phyloP scores from a whole-genome alignment of 2,888 invertebrate genomes.

The Dryocosmus kuriphilus region DNA sequence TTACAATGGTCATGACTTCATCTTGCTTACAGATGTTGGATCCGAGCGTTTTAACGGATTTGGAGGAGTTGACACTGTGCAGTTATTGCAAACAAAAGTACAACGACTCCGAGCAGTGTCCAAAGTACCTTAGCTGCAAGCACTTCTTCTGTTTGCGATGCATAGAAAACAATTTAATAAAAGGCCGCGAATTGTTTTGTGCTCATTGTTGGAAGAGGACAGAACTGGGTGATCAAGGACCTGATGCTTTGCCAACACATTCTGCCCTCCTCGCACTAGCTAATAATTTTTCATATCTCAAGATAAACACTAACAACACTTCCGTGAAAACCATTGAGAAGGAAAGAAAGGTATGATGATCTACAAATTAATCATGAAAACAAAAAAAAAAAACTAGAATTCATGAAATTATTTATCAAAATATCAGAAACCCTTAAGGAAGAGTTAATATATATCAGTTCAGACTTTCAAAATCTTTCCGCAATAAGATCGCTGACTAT shows the following conservation, averaged over 20 bases:
- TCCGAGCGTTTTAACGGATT: conserved; percentile 82
- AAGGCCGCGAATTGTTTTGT: conserved; percentile 85
- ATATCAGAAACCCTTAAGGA: background rate
- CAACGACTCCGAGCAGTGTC: conserved; percentile 86
- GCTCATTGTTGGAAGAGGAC: conserved; percentile 88
- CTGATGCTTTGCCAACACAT: conserved; percentile 85
- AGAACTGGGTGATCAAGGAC: conserved; percentile 83
- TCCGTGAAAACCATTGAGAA: conserved; percentile 77
- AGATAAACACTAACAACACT: conserved; percentile 78
- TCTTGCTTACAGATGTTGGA: conserved; percentile 79
- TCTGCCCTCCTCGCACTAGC: conserved; percentile 84
- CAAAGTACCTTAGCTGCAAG: conserved; percentile 87
- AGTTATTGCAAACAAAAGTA: conserved; percentile 87
- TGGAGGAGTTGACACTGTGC: conserved; percentile 87
- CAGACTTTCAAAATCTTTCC: background rate
- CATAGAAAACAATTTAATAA: conserved; percentile 84
- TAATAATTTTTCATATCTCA: conserved; percentile 82
- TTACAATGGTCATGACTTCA: conserved; percentile 6
- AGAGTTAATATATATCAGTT: background rate
- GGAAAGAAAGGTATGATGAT: conserved; percentile 75
- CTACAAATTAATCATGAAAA: conserved; percentile 3
- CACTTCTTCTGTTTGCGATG: conserved; percentile 89
- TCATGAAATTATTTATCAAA: background rate
- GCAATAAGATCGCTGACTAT: conserved; percentile 10
- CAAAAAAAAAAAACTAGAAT: background rate